phyloP scores from a whole-genome alignment of 2,888 invertebrate species.

The Leptinotarsa haldemani region DNA sequence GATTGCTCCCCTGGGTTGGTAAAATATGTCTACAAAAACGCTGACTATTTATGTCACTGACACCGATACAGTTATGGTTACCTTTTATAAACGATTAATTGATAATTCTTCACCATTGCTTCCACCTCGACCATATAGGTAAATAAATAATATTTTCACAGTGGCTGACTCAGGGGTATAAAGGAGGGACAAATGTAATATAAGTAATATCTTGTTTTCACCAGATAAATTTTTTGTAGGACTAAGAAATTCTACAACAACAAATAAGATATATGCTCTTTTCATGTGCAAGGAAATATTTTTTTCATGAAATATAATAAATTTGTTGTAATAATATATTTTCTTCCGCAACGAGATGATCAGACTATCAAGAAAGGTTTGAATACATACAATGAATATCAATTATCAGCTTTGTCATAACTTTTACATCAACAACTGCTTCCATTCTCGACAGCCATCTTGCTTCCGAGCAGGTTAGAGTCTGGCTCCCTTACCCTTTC shows the following conservation, averaged over 20 bases:
- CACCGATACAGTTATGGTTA: not conserved
- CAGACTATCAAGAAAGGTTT: no score
- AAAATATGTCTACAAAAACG: not conserved
- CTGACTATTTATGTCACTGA: slow-evolving; percentile 2
- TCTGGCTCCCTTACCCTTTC: no score
- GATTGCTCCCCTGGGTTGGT: not conserved
- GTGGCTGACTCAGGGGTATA: not conserved
- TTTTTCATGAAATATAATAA: no score
- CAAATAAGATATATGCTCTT: no score
- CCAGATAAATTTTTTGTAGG: not conserved
- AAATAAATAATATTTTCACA: not conserved
- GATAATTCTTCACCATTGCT: not conserved
- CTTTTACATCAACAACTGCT: no score
- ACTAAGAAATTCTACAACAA: not conserved
- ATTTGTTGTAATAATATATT: no score
- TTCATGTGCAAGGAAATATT: no score
- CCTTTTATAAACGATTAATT: not conserved
- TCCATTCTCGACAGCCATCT: no score
- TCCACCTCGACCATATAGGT: not conserved
- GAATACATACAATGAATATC: no score
- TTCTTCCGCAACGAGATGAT: no score
- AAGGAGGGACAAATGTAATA: not conserved
- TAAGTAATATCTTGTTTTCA: not conserved
- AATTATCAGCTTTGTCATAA: no score
- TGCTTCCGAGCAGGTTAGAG: no score